phyloP scores from a whole-genome alignment of 2,797 vertebrate species.

The Tolypeutes matacus region DNA sequence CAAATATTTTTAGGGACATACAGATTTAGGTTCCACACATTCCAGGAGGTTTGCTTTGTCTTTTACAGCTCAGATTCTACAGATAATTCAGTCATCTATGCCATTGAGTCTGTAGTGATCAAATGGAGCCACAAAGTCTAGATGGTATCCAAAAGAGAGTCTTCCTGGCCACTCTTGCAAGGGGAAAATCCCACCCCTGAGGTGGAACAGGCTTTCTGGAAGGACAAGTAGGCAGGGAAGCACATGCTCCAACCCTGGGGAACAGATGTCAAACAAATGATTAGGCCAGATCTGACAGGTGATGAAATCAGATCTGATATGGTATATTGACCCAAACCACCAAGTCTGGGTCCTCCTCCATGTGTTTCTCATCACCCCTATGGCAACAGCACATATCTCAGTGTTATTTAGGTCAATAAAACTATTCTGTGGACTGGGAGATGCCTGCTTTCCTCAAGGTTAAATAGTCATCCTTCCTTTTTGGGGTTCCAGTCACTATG shows the following conservation, averaged over 20 bases:
- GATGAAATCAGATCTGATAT: too few relatives aligned
- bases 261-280: neutral
- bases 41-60: neutral
- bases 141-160: conserved; percentile 92
- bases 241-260: fast-evolving
- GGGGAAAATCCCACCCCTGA: conserved; percentile 90
- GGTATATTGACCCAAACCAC: fast-evolving
- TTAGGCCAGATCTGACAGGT: neutral
- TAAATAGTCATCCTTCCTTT: neutral
- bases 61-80: conserved; percentile 87
- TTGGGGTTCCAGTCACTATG: neutral
- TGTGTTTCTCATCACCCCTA: neutral
- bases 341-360: neutral
- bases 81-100: conserved; percentile 91
- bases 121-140: conserved; percentile 96
- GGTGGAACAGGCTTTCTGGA: conserved; percentile 96
- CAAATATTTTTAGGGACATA: neutral
- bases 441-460: neutral
- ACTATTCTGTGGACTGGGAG: neutral
- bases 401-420: neutral
- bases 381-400: neutral
- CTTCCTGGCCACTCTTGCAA: conserved; percentile 89
- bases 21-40: neutral
- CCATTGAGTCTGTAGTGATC: conserved; percentile 94
- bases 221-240: conserved; percentile 90